These are phyloP conservation scores for Alca torda DNA, from an alignment of 2,797 vertebrate genomes.

Conservation along the genomic window DNA sequence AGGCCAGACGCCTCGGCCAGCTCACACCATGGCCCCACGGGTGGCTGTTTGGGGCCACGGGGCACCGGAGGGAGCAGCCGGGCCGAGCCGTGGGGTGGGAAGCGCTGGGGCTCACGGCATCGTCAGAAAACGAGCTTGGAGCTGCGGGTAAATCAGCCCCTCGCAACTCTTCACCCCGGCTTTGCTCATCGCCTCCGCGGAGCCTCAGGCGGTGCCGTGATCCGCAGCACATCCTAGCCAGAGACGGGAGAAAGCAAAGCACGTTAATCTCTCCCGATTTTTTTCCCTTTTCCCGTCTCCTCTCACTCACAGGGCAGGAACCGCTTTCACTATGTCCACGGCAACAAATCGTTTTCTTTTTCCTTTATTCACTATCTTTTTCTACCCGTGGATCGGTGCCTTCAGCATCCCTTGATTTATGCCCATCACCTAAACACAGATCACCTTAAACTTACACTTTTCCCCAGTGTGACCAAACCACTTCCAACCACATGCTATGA, in stretches of 20 bases:
- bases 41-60: fast-evolving
- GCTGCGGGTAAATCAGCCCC: background rate
- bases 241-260: background rate
- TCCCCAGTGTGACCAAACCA: background rate
- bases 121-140: fast-evolving
- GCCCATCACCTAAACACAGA: background rate
- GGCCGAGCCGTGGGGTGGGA: background rate
- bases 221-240: background rate
- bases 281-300: background rate
- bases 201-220: background rate
- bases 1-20: background rate
- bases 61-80: background rate
- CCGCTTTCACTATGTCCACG: background rate
- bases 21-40: background rate
- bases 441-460: background rate
- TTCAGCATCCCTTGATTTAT: background rate
- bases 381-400: background rate
- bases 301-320: background rate
- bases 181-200: fast-evolving
- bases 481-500: background rate
- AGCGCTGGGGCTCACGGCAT: background rate
- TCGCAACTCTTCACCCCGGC: fast-evolving
- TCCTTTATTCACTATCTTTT: background rate
- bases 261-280: background rate
- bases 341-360: background rate